Percentiles rank a stretch among this genome's conserved stretches.
Conservation (phyloP, 2,797 vertebrate genomes). For the Anabacerthia variegaticeps region DNA sequence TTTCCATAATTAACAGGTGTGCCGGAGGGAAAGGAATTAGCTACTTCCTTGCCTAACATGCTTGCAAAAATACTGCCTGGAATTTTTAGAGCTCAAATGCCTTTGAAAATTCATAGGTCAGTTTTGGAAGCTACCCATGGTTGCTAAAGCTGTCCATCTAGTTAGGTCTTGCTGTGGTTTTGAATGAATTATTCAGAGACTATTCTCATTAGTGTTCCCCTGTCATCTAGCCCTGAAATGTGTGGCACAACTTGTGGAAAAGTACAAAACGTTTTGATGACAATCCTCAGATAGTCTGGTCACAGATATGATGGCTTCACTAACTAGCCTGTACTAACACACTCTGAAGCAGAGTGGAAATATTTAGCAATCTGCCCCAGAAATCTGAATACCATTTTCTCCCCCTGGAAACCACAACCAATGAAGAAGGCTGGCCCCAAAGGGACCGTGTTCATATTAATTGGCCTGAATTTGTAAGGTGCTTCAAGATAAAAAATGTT, state of each 20-base stretch:
- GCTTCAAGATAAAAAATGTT: background rate
- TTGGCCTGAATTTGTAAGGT: background rate
- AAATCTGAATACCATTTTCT: background rate
- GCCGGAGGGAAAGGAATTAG: background rate
- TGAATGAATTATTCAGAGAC: background rate
- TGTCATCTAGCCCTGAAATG: background rate
- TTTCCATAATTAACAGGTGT: background rate
- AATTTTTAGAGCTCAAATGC: background rate
- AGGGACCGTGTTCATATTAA: background rate
- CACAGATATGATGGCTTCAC: fast-evolving
- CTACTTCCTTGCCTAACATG: background rate
- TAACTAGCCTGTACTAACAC: background rate
- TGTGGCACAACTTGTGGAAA: background rate
- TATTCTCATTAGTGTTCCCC: background rate
- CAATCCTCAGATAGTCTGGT: background rate
- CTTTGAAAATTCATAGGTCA: background rate
- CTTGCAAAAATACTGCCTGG: background rate
- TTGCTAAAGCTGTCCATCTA: background rate
- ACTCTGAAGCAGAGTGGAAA: background rate
- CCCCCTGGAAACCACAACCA: background rate
- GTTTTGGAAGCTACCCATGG: background rate
- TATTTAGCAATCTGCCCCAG: background rate
- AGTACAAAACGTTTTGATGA: background rate
- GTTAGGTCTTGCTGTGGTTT: background rate
- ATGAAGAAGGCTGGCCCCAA: background rate